Base-by-base conservation (phyloP, 1,140 invertebrate species). In the Tachypleus tridentatus region DNA sequence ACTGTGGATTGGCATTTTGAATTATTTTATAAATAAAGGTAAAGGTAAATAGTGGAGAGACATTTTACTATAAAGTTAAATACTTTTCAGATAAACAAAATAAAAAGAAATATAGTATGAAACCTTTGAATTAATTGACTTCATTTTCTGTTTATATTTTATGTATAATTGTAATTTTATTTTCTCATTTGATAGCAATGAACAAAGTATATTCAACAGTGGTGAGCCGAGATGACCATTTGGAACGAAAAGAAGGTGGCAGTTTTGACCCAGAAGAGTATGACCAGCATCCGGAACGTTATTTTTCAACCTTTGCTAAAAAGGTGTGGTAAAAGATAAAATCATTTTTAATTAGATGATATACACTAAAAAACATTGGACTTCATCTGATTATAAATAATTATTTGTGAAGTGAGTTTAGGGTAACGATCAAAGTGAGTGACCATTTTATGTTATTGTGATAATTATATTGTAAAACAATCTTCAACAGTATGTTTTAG, bases 131-230 rank as follows among this genome's bases (percentile, higher is more conserved):
- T 29, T 29, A 29, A 49, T n/a, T 61, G 58, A 56, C 51, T 58
- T 62, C 49, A 4, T 60, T 11, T 58, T 60, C 29, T 3, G 57
- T 48, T n/a, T 6, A 58, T 57, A 51, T 57, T 4, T 11, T 47
- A 11, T 63, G 29, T 63, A 49, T 0, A 49, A 29, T 57, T 47
- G 47, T 51, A 8, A 4, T 4, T 5, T 49, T 53, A 8, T 56
- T 51, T 60, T 47, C 51, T 47, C 61, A 11, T 29, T 65, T 76
- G 77, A 47, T 71, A 93, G 91, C 86, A 75, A 86, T 86, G 60
- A 96, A 89, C 72, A 97, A 97, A 79, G 83, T 97, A 3, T 97
- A 98, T 73, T 93, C 87, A 0, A 97, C 94, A 77, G 94, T 83
- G 53, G 93, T 98, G 0, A 85, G 91, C 51, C 82, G 96, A 60